Evolutionary conservation across 2,888 invertebrate species (phyloP), one percentile per base, ranked within the genome.

Genomic region (Thymelicus acteon): DNA sequence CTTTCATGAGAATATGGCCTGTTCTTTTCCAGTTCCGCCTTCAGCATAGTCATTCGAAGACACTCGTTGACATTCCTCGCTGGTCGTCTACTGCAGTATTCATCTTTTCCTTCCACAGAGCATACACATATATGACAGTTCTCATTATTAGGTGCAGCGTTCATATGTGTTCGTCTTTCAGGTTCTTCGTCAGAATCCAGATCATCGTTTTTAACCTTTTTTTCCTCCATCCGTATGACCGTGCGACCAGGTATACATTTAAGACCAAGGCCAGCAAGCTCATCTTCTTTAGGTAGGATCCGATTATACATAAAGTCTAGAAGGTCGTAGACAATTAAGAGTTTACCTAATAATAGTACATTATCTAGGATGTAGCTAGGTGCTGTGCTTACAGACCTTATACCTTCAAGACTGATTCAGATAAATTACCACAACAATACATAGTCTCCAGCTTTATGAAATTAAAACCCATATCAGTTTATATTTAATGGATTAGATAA

Each of bases 171-270:
- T 49, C 85, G 79, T 77, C 0, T 75, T 0, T 73, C 65, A 0
- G 73, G 77, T 0, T 70, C 52, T 0, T 75, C 73, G 0, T 37
- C 12, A 0, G 40, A 8, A 0, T 66, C 60, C 2, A 48, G 31
- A 0, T 39, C 8, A 10, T 49, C 0, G 13, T n/a, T 8, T 60
- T 15, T 10, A 10, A 58, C 48, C 0, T 65, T 64, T 12, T 31
- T 48, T 40, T 73, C 64, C 8, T 74, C 76, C 0, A 90, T 61
- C 66, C 76, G 84, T 0, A 92, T 82, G 0, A 82, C 70, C 0
- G 92, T 91, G 0, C 88, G 85, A 4, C 92, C 92, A n/a, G 92
- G 91, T 0, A 84, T 69, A 73, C 92, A 93, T 76, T 83, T 85
- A 0, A 87, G 75, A 7, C 76, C 76, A 7, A 73, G 64, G 0